Evolutionary conservation across 2,113 vertebrate species (phyloP).

Genomic region (Campylomormyrus tamandua): DNA sequence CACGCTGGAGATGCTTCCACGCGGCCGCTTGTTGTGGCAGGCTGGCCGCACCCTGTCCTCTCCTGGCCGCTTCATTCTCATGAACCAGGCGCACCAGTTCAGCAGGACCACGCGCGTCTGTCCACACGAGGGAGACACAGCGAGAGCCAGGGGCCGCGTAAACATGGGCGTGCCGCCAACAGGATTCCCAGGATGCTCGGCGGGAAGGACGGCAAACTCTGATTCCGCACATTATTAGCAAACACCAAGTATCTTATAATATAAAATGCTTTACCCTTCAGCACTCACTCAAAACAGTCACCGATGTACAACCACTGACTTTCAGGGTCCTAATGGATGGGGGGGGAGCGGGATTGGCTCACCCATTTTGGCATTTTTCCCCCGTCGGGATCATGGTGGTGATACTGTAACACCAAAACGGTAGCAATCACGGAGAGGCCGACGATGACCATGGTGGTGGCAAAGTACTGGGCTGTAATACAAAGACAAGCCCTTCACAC

Average conservation of each 20-base stretch:
- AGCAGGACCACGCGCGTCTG: slow-evolving; percentile 85
- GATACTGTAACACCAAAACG: slow-evolving; percentile 84
- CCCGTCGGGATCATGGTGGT: slow-evolving; percentile 88
- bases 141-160: neutral
- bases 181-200: neutral
- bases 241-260: neutral
- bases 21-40: slow-evolving; percentile 69
- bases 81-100: slow-evolving; percentile 95
- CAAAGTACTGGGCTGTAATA: slow-evolving; percentile 85
- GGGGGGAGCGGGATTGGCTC: slow-evolving; percentile 36
- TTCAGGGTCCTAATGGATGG: neutral
- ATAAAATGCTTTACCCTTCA: neutral
- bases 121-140: neutral
- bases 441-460: slow-evolving; percentile 94
- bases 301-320: neutral
- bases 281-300: neutral
- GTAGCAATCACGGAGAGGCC: slow-evolving; percentile 88
- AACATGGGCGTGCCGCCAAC: neutral
- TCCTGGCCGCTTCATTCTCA: slow-evolving; percentile 86
- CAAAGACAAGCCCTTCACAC: slow-evolving; percentile 13
- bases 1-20: slow-evolving; percentile 73
- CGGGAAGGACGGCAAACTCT: neutral
- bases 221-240: neutral
- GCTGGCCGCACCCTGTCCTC: slow-evolving; percentile 75
- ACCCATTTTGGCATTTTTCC: slow-evolving; percentile 96